phyloP scores from a whole-genome alignment of 2,888 invertebrate genomes.

The Ligdia adustata region DNA sequence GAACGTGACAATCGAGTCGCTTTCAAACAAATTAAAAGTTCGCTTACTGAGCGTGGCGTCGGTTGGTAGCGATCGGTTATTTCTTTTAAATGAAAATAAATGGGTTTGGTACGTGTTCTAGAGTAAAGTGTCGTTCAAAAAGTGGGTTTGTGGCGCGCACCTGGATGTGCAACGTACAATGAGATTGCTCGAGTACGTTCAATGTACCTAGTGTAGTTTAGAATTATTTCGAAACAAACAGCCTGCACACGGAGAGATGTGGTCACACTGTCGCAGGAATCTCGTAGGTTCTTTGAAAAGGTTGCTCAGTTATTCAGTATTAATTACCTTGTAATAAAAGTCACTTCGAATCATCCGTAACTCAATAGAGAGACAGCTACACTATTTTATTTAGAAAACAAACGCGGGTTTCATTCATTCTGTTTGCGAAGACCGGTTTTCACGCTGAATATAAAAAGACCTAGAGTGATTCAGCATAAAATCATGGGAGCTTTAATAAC shows the following conservation, averaged over 20 bases:
- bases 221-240: constrained; percentile 40
- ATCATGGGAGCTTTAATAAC: no score
- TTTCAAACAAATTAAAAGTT: constrained; percentile 26
- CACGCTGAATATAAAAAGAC: no score
- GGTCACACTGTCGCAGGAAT: constrained; percentile 5
- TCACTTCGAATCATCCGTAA: no score
- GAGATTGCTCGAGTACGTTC: constrained; percentile 14
- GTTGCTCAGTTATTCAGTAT: no score
- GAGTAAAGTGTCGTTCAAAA: constrained; percentile 43
- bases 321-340: no score
- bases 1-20: constrained; percentile 18
- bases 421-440: no score
- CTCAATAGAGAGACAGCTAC: no score
- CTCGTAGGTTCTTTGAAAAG: no score
- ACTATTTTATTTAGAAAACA: no score
- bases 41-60: no score
- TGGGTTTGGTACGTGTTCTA: constrained; percentile 38
- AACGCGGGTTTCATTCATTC: no score
- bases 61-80: constrained; percentile 26
- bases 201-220: constrained; percentile 33
- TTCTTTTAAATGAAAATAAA: constrained; percentile 32
- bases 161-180: constrained; percentile 41
- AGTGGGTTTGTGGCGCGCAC: constrained; percentile 42
- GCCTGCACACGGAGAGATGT: constrained; percentile 25
- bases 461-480: no score